phyloP scores from a whole-genome alignment of 2,113 vertebrate genomes.

The Lonchura striata region DNA sequence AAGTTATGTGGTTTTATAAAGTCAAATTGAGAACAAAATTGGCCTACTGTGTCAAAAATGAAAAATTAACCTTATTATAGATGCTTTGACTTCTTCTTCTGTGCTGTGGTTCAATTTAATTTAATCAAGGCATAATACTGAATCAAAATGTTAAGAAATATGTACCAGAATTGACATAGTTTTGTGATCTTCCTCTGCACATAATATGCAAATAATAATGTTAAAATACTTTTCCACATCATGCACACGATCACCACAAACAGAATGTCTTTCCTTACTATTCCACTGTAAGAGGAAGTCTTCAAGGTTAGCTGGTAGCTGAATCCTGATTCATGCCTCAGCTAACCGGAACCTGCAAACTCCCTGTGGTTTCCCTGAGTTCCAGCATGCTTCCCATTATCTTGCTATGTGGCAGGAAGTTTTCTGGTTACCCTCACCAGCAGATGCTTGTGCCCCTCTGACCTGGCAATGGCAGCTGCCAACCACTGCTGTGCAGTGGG shows the following conservation, averaged over 20 bases:
- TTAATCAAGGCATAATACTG: not conserved
- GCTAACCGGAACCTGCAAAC: constrained; percentile 24
- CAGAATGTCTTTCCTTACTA: not conserved
- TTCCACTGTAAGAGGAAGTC: not conserved
- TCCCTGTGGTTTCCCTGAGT: not conserved
- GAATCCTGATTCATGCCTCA: not conserved
- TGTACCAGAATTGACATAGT: not conserved
- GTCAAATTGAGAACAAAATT: not conserved
- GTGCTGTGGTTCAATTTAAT: not conserved
- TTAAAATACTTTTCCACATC: not conserved
- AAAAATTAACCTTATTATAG: not conserved
- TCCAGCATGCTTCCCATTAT: not conserved
- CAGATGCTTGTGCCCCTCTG: not conserved
- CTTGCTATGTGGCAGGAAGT: not conserved
- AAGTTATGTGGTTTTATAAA: not conserved
- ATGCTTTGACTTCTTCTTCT: not conserved
- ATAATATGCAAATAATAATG: not conserved
- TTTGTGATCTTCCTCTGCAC: not conserved
- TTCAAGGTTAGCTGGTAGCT: not conserved
- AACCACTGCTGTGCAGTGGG: not conserved
- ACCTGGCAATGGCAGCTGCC: not conserved
- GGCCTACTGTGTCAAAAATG: not conserved
- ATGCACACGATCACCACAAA: not conserved
- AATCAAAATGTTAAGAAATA: not conserved
- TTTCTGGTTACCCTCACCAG: not conserved